phyloP scores from a whole-genome alignment of 2,888 invertebrate species.

The Synanthedon tipuliformis region DNA sequence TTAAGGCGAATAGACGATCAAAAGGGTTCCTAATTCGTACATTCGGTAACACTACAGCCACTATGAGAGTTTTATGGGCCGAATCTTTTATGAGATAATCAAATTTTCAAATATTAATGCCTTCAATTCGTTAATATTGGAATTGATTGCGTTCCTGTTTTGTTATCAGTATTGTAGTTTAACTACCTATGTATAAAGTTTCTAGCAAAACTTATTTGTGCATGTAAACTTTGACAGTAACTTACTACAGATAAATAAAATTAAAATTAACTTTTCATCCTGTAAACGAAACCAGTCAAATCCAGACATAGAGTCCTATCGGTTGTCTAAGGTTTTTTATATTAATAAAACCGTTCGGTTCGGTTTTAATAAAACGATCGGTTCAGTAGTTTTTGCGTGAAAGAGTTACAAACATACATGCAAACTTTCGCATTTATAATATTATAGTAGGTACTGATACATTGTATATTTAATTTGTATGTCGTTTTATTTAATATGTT shows the following conservation, averaged over 20 bases:
- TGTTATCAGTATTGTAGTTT: slow-evolving; percentile 8
- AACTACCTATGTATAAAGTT: slow-evolving; percentile 6
- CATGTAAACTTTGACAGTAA: background rate
- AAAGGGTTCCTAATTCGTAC: slow-evolving; percentile 69
- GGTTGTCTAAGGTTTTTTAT: no score
- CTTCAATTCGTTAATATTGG: slow-evolving; percentile 43
- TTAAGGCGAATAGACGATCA: slow-evolving; percentile 36
- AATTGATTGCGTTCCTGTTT: slow-evolving; percentile 33
- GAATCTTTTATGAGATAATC: slow-evolving; percentile 70
- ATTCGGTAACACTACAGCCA: slow-evolving; percentile 60
- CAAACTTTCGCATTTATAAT: no score
- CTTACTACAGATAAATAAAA: no score
- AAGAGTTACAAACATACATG: no score
- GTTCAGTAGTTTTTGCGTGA: no score
- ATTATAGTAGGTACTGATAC: no score
- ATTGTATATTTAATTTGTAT: no score
- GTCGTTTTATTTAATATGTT: slow-evolving; percentile 33
- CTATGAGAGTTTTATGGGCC: slow-evolving; percentile 65
- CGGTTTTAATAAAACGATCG: no score
- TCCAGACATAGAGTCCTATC: no score
- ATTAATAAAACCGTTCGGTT: no score
- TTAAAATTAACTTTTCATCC: no score
- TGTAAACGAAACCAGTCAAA: no score
- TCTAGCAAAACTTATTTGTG: background rate
- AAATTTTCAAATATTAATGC: slow-evolving; percentile 69